Evolutionary conservation across 2,888 invertebrate genomes (phyloP).

Genomic region (Melitaea athalia): DNA sequence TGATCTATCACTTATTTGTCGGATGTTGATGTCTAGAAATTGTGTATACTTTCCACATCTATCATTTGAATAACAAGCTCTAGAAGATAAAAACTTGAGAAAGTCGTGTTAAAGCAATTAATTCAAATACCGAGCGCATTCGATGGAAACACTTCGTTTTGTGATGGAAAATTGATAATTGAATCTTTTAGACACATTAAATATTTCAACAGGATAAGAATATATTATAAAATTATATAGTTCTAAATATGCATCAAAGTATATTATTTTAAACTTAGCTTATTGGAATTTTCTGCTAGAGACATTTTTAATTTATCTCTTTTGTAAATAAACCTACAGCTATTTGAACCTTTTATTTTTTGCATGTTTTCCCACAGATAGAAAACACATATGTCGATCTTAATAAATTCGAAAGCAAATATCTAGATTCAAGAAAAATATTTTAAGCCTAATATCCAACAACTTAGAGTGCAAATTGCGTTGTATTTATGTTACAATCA

Average conservation of each 20-base stretch:
- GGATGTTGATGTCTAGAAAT: no score
- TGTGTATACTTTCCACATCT: no score
- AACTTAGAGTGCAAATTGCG: conserved; percentile 8
- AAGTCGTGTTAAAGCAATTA: not conserved
- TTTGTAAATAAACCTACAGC: conserved; percentile 1
- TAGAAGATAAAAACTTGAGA: not conserved
- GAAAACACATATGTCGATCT: conserved; percentile 14
- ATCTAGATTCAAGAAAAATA: not conserved
- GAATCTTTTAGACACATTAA: not conserved
- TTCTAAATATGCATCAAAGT: no score
- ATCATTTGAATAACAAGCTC: no score
- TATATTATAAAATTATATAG: no score
- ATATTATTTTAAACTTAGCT: no score
- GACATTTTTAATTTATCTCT: not conserved
- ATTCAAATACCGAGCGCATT: not conserved
- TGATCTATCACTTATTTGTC: no score
- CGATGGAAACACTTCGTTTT: not conserved
- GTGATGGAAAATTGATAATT: no score
- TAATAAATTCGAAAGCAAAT: conserved; percentile 8
- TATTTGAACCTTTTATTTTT: conserved; percentile 16
- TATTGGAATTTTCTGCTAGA: no score
- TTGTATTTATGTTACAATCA: conserved; percentile 13
- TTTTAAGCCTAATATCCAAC: not conserved
- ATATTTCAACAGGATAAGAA: no score
- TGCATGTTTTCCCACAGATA: conserved; percentile 18